Conservation (phyloP, 1,140 invertebrate species). For the Ladona fulva region DNA sequence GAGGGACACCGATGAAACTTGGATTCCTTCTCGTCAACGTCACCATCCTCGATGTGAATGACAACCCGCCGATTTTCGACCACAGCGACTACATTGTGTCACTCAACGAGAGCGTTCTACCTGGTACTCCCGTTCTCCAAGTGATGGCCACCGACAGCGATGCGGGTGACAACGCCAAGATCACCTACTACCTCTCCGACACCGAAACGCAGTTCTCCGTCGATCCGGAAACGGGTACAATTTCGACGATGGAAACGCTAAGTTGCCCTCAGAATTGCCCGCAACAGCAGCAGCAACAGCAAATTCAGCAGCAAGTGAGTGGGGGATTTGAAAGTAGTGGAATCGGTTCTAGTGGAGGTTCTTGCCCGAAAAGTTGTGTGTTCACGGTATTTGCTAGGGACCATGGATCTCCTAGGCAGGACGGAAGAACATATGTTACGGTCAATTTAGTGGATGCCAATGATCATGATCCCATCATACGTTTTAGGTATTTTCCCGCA, state of each 20-base stretch:
- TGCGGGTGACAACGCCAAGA: conserved; percentile 80
- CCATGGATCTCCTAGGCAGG: conserved; percentile 79
- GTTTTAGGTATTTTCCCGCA: conserved; percentile 78
- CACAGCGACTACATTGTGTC: conserved; percentile 87
- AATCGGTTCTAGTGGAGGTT: conserved; percentile 35
- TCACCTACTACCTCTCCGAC: conserved; percentile 81
- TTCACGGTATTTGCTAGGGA: conserved; percentile 90
- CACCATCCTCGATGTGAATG: conserved; percentile 85
- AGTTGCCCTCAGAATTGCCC: conserved; percentile 62
- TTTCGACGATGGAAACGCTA: conserved; percentile 67
- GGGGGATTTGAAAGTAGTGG: neutral
- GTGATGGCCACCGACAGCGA: conserved; percentile 90
- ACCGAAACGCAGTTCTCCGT: conserved; percentile 77
- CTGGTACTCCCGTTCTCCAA: conserved; percentile 75
- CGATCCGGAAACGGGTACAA: conserved; percentile 77
- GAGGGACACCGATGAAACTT: conserved; percentile 64
- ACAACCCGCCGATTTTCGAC: conserved; percentile 89
- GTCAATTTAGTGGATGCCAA: conserved; percentile 89
- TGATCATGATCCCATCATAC: conserved; percentile 88
- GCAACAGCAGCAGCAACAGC: conserved; percentile 26
- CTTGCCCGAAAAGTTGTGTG: conserved; percentile 81
- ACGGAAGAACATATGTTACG: conserved; percentile 88
- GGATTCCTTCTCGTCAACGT: conserved; percentile 86
- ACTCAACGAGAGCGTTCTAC: conserved; percentile 81
- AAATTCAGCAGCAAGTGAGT: conserved; percentile 16